phyloP scores from a whole-genome alignment of 2,888 invertebrate species.

The Mantis religiosa region DNA sequence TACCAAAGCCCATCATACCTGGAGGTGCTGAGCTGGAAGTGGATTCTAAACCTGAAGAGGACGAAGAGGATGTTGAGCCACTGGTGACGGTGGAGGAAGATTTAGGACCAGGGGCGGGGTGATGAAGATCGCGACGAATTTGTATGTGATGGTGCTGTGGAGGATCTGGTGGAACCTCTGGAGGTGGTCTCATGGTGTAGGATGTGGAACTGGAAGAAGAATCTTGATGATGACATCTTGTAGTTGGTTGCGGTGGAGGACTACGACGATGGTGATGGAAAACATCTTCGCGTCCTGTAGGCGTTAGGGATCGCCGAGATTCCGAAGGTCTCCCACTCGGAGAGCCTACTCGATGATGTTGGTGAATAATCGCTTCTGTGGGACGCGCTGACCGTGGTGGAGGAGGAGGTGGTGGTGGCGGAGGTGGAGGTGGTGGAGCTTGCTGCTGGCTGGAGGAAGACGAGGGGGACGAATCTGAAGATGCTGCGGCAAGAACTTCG shows the following conservation, averaged over 20 bases:
- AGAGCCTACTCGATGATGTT: slow-evolving; percentile 12
- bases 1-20: slow-evolving; percentile 37
- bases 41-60: slow-evolving; percentile 38
- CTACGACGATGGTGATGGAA: slow-evolving; percentile 20
- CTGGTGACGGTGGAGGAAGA: slow-evolving; percentile 45
- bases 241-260: slow-evolving; percentile 29
- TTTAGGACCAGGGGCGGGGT: slow-evolving; percentile 6
- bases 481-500: slow-evolving; percentile 53
- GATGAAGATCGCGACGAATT: slow-evolving; percentile 65
- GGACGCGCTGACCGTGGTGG: slow-evolving; percentile 40
- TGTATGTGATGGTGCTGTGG: slow-evolving; percentile 58
- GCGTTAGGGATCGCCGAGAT: slow-evolving; percentile 61
- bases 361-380: slow-evolving; percentile 53
- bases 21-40: slow-evolving; percentile 35
- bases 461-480: slow-evolving; percentile 22
- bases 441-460: slow-evolving; percentile 26
- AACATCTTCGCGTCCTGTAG: slow-evolving; percentile 43
- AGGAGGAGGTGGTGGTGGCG: slow-evolving; percentile 28
- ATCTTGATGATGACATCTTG: slow-evolving; percentile 35
- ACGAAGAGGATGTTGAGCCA: slow-evolving; percentile 49
- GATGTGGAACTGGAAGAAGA: slow-evolving; percentile 38
- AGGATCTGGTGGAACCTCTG: slow-evolving; percentile 5
- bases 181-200: slow-evolving; percentile 62
- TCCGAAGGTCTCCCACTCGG: slow-evolving; percentile 47
- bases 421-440: slow-evolving; percentile 17